phyloP scores from a whole-genome alignment of 2,113 vertebrate species.

The Seriola aureovittata region DNA sequence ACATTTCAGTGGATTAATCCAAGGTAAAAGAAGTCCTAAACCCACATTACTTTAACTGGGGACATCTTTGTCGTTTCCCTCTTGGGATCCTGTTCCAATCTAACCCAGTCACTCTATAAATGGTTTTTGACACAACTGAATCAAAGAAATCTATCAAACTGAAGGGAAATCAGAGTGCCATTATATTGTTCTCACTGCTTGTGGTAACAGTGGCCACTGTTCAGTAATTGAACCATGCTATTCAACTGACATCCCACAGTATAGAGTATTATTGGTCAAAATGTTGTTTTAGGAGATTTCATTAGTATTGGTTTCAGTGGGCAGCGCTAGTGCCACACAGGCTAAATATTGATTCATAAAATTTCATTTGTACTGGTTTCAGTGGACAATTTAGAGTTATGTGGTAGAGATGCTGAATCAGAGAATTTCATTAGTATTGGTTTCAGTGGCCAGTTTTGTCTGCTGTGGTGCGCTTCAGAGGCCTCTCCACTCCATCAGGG shows the following conservation, averaged over 20 bases:
- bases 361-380: constrained; percentile 41
- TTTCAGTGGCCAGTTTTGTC: constrained; percentile 39
- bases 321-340: constrained; percentile 1
- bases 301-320: constrained; percentile 45
- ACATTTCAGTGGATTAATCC: neutral
- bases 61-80: neutral
- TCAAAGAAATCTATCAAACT: neutral
- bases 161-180: neutral
- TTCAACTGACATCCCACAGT: constrained; percentile 8
- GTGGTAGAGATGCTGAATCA: constrained; percentile 22
- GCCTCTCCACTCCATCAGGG: constrained; percentile 14
- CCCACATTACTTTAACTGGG: no score
- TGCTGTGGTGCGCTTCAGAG: constrained; percentile 19
- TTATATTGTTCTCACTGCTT: neutral
- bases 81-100: neutral
- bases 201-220: neutral
- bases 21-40: no score
- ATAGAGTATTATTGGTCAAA: constrained; percentile 15
- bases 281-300: constrained; percentile 28
- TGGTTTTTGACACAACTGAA: neutral
- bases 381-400: constrained; percentile 44
- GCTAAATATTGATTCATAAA: constrained; percentile 46
- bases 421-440: constrained; percentile 54
- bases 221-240: neutral
- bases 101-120: neutral